Percentiles rank a stretch among this genome's conserved stretches.
These are phyloP conservation scores for Grantiella picta DNA, from an alignment of 2,113 vertebrate genomes.

Conservation along the genomic window DNA sequence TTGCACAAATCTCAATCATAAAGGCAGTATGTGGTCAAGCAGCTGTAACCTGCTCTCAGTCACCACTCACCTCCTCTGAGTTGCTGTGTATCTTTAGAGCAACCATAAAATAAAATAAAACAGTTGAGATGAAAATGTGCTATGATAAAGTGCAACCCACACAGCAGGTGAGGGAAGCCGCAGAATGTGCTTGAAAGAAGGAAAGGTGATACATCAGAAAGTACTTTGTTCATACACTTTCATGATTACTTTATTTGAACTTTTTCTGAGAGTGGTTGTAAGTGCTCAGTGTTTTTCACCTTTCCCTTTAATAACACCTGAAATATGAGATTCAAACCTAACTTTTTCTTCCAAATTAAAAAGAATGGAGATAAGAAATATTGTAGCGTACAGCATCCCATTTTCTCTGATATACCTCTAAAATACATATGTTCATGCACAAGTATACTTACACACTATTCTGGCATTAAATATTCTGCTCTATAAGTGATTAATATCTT, in stretches of 20 bases:
- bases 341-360: background rate
- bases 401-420: background rate
- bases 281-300: background rate
- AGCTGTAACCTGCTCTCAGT: background rate
- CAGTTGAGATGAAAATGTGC: background rate
- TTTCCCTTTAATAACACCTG: background rate
- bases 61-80: background rate
- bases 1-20: background rate
- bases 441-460: accelerated
- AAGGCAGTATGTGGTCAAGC: background rate
- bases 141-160: background rate
- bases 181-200: background rate
- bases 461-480: background rate
- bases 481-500: background rate
- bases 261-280: background rate
- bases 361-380: background rate
- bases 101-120: background rate
- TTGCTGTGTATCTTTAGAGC: background rate
- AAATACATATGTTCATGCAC: background rate
- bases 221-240: background rate
- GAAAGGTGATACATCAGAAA: background rate
- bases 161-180: background rate
- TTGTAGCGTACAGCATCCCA: background rate
- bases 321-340: accelerated
- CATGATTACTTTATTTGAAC: background rate